phyloP scores from a whole-genome alignment of 2,113 vertebrate species.

The Sphyrna mokarran region DNA sequence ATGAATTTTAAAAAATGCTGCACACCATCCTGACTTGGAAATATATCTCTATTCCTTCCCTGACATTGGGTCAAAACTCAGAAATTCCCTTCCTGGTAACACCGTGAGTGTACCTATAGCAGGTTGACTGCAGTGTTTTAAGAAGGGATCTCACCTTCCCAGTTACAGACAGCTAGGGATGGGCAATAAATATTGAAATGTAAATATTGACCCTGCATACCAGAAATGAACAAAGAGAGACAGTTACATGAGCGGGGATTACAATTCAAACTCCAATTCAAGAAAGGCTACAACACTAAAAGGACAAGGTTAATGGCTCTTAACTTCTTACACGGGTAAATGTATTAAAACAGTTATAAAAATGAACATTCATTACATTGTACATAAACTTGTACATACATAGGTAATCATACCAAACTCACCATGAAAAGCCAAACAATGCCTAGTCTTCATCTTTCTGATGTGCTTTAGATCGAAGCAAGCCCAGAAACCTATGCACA shows the following conservation, averaged over 20 bases:
- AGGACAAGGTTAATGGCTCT: background rate
- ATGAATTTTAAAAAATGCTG: too few species aligned
- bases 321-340: background rate
- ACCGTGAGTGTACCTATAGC: background rate
- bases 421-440: background rate
- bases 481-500: background rate
- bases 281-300: background rate
- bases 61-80: background rate
- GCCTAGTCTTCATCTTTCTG: background rate
- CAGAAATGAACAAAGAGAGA: background rate
- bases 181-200: background rate
- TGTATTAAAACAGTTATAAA: background rate
- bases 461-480: background rate
- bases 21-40: background rate
- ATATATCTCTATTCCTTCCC: background rate
- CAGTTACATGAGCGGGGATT: background rate
- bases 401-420: background rate
- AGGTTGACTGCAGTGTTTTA: background rate
- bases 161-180: background rate
- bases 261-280: background rate
- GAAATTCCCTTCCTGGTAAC: background rate
- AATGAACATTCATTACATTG: background rate
- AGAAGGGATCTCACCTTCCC: background rate
- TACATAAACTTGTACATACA: background rate
- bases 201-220: too few species aligned